Evolutionary conservation across 23 tunicate genomes (phyloP).

Genomic region (Halocynthia roretzi): DNA sequence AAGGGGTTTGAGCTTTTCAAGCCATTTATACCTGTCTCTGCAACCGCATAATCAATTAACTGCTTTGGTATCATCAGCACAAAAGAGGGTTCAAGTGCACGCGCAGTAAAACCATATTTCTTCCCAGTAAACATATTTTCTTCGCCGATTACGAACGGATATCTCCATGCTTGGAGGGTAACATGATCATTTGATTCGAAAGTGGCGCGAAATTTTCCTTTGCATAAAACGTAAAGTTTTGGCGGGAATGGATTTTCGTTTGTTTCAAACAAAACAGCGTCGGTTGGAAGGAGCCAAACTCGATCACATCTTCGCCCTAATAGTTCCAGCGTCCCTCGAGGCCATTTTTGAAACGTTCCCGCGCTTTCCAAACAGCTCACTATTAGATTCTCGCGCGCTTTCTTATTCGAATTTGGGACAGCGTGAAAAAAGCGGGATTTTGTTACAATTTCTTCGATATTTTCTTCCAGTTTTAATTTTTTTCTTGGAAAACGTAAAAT

Average conservation of each 20-base stretch:
- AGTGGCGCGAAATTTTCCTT: background rate
- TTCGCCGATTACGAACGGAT: conserved; percentile 29
- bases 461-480: too few relatives aligned
- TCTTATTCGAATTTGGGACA: too few relatives aligned
- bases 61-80: background rate
- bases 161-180: conserved; percentile 6
- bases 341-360: too few relatives aligned
- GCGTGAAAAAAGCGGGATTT: too few relatives aligned
- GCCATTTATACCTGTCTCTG: too few relatives aligned
- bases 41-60: background rate
- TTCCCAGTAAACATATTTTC: conserved; percentile 2
- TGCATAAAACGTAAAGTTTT: background rate
- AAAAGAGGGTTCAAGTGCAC: conserved; percentile 24
- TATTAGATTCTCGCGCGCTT: too few relatives aligned
- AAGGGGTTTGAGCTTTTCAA: too few relatives aligned
- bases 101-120: background rate
- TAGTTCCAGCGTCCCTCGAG: too few relatives aligned
- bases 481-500: too few relatives aligned
- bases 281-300: background rate
- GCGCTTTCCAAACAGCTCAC: too few relatives aligned
- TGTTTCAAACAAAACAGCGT: background rate
- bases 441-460: too few relatives aligned
- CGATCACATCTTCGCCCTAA: too few relatives aligned
- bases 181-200: background rate
- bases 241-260: background rate